Percentiles rank a stretch among this genome's conserved stretches.
Conservation (phyloP, 1,140 invertebrate genomes). For the Philotrypesis tridentata region DNA sequence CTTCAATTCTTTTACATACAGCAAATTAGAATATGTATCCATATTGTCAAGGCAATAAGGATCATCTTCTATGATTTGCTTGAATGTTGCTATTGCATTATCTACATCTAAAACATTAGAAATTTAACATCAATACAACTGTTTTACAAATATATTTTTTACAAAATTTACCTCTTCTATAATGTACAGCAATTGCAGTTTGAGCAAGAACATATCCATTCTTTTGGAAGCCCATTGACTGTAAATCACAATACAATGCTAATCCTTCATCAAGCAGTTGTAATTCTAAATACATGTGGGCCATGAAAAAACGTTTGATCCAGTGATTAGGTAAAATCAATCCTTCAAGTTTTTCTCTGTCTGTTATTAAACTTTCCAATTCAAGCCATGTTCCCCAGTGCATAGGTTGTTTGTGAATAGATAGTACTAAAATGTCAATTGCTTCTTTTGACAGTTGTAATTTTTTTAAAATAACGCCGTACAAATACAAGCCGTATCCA, state of each 20-base stretch:
- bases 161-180: conserved; percentile 83
- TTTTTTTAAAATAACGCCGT: conserved; percentile 93
- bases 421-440: conserved; percentile 84
- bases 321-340: conserved; percentile 90
- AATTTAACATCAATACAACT: conserved; percentile 25
- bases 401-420: conserved; percentile 85
- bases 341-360: conserved; percentile 81
- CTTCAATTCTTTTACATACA: conserved; percentile 95
- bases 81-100: conserved; percentile 89
- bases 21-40: conserved; percentile 96
- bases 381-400: conserved; percentile 97
- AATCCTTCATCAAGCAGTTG: conserved; percentile 93
- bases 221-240: conserved; percentile 86
- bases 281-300: conserved; percentile 91
- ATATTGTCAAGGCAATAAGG: conserved; percentile 95
- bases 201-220: conserved; percentile 94
- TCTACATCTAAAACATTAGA: conserved; percentile 84
- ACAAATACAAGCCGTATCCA: conserved; percentile 92
- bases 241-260: conserved; percentile 85
- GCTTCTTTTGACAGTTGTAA: conserved; percentile 85
- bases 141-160: neutral
- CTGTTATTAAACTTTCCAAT: conserved; percentile 88
- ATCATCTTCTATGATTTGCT: conserved; percentile 87
- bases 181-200: conserved; percentile 93
- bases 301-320: conserved; percentile 96